phyloP scores from a whole-genome alignment of 2,797 vertebrate genomes.

The Linurgus olivaceus region DNA sequence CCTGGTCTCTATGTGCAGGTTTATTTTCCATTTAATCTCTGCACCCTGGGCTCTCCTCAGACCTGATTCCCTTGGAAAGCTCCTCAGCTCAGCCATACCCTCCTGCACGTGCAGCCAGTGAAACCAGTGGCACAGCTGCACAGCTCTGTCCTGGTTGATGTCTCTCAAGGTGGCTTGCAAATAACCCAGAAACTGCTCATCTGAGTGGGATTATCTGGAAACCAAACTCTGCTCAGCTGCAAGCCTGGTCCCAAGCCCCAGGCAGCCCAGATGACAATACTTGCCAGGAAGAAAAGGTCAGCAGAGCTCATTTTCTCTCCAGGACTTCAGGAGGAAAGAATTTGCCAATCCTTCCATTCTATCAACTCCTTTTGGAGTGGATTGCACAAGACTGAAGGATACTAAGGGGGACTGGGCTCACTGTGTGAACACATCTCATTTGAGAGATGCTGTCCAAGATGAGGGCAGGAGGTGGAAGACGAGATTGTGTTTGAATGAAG shows the following conservation, averaged over 20 bases:
- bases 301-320: neutral
- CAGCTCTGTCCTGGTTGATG: neutral
- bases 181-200: neutral
- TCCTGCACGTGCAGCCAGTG: neutral
- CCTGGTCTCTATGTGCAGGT: neutral
- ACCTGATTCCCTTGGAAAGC: neutral
- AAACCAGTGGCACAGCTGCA: neutral
- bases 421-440: accelerated
- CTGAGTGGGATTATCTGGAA: neutral
- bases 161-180: neutral
- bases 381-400: neutral
- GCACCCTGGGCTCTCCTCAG: neutral
- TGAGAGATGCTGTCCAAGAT: neutral
- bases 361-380: neutral
- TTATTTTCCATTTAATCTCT: neutral
- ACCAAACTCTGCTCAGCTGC: neutral
- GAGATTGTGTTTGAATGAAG: neutral
- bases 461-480: neutral
- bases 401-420: neutral
- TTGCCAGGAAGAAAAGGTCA: constrained; percentile 1
- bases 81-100: neutral
- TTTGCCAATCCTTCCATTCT: neutral
- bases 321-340: neutral
- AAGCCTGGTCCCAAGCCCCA: neutral
- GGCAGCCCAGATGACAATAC: neutral